These are phyloP conservation scores for Aegithalos caudatus DNA, from an alignment of 2,113 vertebrate genomes.

Conservation along the genomic window DNA sequence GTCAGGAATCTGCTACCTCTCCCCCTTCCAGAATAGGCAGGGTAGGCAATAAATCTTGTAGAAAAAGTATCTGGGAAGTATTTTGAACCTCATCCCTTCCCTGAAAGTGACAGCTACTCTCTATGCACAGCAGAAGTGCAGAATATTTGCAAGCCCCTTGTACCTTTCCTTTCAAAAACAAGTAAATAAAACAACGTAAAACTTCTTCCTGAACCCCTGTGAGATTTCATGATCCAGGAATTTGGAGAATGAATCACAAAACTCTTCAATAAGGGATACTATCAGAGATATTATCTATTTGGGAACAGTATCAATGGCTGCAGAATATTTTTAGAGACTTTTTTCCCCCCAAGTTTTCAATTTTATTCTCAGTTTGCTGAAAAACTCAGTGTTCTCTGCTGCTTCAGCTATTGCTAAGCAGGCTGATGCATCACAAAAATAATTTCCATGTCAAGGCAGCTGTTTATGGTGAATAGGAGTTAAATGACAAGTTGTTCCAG, in stretches of 20 bases:
- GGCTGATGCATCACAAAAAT: not conserved
- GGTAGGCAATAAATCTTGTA: not conserved
- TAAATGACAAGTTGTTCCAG: conserved; percentile 51
- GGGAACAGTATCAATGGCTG: not conserved
- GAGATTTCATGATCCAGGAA: not conserved
- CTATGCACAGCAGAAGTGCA: not conserved
- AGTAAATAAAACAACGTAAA: not conserved
- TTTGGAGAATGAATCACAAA: not conserved
- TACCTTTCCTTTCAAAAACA: not conserved
- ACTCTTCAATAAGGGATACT: not conserved
- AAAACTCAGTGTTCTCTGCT: not conserved
- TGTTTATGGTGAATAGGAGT: conserved; percentile 35
- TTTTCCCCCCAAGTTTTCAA: not conserved
- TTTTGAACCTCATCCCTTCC: not conserved
- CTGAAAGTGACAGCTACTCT: not conserved
- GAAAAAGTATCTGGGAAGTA: not conserved
- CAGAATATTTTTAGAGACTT: not conserved
- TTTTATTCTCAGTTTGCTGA: not conserved
- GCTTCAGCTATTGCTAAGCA: not conserved
- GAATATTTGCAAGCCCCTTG: not conserved
- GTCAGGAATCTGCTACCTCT: not conserved
- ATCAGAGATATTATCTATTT: not conserved
- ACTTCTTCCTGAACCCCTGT: not conserved
- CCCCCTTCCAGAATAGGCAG: not conserved
- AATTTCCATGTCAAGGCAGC: conserved; percentile 45